phyloP scores from a whole-genome alignment of 2,888 invertebrate species.

The Cacoxenus indagator region DNA sequence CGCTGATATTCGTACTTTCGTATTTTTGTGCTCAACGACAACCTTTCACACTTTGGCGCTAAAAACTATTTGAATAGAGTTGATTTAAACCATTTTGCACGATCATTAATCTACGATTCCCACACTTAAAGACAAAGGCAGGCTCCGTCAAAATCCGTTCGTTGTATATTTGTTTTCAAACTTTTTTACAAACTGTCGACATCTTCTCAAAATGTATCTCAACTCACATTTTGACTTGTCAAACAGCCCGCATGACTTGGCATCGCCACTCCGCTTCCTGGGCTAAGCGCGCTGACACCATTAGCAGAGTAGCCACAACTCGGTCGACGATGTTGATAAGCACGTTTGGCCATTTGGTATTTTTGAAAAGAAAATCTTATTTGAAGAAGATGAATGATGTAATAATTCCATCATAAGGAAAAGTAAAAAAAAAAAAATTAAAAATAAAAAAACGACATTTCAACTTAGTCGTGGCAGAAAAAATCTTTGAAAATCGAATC shows the following conservation, averaged over 20 bases:
- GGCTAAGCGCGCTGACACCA: neutral
- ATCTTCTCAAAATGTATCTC: neutral
- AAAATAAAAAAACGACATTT: conserved; percentile 22
- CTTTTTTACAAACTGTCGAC: neutral
- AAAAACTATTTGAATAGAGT: conserved; percentile 37
- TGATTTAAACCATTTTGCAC: neutral
- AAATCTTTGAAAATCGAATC: neutral
- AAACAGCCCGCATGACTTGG: conserved; percentile 14
- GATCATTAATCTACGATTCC: conserved; percentile 2
- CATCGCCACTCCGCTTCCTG: neutral
- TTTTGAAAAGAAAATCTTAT: conserved; percentile 13
- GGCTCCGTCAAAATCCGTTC: neutral
- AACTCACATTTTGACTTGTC: neutral
- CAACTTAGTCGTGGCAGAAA: neutral
- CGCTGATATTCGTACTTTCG: no score
- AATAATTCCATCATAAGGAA: conserved; percentile 60
- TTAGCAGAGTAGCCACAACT: conserved; percentile 8
- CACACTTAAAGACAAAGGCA: neutral
- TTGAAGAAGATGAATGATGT: conserved; percentile 62
- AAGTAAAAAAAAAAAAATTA: no score
- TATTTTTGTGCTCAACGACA: no score
- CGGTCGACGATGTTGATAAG: conserved; percentile 38
- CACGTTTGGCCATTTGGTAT: conserved; percentile 36
- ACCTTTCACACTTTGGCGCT: conserved; percentile 57
- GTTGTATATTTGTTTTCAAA: neutral